A percentile compares a stretch with the other conserved stretches of the same genome.
Conservation (phyloP, 2,888 invertebrate species). For the Rhabditophanes sp. region DNA sequence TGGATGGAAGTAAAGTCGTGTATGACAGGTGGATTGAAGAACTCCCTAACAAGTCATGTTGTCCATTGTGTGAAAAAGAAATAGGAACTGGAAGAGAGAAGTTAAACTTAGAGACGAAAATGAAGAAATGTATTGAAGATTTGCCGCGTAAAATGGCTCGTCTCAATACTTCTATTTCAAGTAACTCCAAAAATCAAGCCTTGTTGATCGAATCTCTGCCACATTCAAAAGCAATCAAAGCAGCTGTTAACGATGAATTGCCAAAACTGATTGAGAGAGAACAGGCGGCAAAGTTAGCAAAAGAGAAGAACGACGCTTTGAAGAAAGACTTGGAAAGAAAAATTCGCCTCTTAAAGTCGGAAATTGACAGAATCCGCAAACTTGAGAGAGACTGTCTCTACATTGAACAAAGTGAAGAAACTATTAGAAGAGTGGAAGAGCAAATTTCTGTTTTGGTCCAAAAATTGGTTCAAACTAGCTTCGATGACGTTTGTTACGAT, state of each 20-base stretch:
- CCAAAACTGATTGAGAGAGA: conserved; percentile 2
- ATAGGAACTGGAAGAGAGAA: no score
- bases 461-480: no score
- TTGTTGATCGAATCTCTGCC: no score
- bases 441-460: neutral
- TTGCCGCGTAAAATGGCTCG: no score
- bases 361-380: conserved; percentile 2
- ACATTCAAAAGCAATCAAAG: no score
- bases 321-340: conserved; percentile 7
- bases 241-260: conserved; percentile 4
- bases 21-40: conserved; percentile 14
- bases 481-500: no score
- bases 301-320: no score
- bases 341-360: conserved; percentile 7
- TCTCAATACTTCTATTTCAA: no score
- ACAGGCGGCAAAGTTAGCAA: conserved; percentile 5
- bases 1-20: conserved; percentile 11
- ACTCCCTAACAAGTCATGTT: conserved; percentile 14
- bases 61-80: conserved; percentile 24
- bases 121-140: no score
- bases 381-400: no score
- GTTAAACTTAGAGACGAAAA: no score
- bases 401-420: conserved; percentile 1
- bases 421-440: neutral
- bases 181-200: no score